These are phyloP conservation scores for Aphidius ervi DNA, from an alignment of 1,140 invertebrate species.

Conservation along the genomic window DNA sequence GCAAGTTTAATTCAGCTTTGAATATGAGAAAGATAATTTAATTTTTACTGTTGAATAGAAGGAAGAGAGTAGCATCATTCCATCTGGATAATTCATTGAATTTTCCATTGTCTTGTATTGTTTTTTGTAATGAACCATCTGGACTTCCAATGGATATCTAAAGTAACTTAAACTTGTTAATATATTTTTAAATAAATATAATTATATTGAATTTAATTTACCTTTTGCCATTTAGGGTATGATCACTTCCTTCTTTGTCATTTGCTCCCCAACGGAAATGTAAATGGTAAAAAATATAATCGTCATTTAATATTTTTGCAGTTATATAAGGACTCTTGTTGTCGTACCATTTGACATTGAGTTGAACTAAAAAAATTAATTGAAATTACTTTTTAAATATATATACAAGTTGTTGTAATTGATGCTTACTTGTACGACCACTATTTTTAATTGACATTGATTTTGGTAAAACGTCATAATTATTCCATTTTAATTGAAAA, in stretches of 20 bases:
- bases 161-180: too few species aligned
- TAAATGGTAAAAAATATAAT: constrained; percentile 15
- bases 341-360: not conserved
- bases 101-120: constrained; percentile 33
- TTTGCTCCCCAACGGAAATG: constrained; percentile 19
- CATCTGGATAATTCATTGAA: constrained; percentile 39
- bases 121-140: constrained; percentile 44
- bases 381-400: not conserved
- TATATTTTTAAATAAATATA: too few species aligned
- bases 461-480: not conserved
- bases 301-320: constrained; percentile 4
- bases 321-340: not conserved
- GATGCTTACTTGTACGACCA: not conserved
- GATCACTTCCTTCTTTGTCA: constrained; percentile 77
- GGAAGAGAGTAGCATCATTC: constrained; percentile 39
- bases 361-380: too few species aligned
- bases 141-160: constrained; percentile 45
- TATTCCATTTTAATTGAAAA: not conserved
- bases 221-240: constrained; percentile 64
- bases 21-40: constrained; percentile 31
- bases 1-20: too few species aligned
- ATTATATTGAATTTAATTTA: too few species aligned
- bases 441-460: not conserved
- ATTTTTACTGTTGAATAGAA: too few species aligned
- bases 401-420: not conserved